These are phyloP conservation scores for Pituophis catenifer DNA, from an alignment of 2,113 vertebrate species.

Conservation along the genomic window DNA sequence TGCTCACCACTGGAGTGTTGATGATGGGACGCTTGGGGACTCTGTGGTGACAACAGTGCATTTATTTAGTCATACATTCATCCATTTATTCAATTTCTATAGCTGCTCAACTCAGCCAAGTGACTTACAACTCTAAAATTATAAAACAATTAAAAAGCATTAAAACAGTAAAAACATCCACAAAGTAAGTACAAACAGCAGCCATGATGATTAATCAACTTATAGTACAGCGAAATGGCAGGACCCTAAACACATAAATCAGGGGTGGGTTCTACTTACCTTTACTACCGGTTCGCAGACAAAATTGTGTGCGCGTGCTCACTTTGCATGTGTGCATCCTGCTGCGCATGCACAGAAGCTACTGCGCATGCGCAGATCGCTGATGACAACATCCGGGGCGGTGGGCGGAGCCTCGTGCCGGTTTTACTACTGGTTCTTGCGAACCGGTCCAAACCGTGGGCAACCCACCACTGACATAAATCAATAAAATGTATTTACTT, in stretches of 20 bases:
- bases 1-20: slow-evolving; percentile 91
- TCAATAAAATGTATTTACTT: background rate
- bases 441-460: no score
- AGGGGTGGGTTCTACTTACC: no score
- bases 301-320: no score
- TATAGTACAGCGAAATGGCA: background rate
- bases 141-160: background rate
- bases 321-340: no score
- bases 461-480: background rate
- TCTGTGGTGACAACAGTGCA: slow-evolving; percentile 54
- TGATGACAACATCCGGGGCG: no score
- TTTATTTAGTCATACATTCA: background rate
- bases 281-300: no score
- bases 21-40: slow-evolving; percentile 93
- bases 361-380: no score
- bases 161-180: background rate
- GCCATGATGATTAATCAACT: background rate
- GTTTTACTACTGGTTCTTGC: no score
- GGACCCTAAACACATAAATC: background rate
- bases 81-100: background rate
- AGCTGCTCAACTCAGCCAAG: background rate
- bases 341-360: no score
- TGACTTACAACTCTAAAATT: background rate
- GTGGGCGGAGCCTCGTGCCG: no score
- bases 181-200: background rate